A percentile compares a stretch with the other conserved stretches of the same genome.
Evolutionary conservation across 2,888 invertebrate species (phyloP).

Genomic region (Fragum sueziense): DNA sequence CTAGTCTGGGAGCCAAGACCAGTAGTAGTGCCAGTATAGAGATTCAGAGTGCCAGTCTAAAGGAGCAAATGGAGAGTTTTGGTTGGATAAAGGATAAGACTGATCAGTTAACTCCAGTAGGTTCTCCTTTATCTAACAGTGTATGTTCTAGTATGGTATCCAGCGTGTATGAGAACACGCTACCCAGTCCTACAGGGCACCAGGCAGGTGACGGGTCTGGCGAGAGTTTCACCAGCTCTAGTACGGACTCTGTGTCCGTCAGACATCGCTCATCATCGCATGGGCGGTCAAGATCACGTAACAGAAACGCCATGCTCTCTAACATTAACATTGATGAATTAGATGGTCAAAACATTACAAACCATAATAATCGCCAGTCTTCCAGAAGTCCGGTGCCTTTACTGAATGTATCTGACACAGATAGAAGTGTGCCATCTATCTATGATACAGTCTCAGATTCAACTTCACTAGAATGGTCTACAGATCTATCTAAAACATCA

Average conservation of each 20-base stretch:
- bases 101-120: constrained; percentile 64
- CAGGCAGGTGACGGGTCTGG: constrained; percentile 15
- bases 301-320: constrained; percentile 26
- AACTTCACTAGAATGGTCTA: constrained; percentile 12
- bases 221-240: constrained; percentile 36
- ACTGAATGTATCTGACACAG: constrained; percentile 12
- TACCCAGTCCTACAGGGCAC: constrained; percentile 46
- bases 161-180: constrained; percentile 76
- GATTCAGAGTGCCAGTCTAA: neutral
- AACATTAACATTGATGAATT: neutral
- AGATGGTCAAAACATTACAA: neutral
- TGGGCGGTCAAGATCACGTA: constrained; percentile 14
- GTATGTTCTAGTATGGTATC: constrained; percentile 78
- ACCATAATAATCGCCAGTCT: neutral
- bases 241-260: constrained; percentile 28
- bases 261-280: neutral
- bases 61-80: neutral
- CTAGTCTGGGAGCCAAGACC: neutral
- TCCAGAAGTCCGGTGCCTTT: neutral
- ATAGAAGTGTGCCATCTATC: neutral
- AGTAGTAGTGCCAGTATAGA: neutral
- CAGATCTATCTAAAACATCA: neutral
- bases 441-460: constrained; percentile 13
- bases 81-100: constrained; percentile 30
- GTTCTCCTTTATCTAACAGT: constrained; percentile 73